A percentile compares a stretch with the other conserved stretches of the same genome.
These are phyloP conservation scores for Drosophila kurseongensis DNA, from an alignment of 1,140 invertebrate genomes.

Conservation along the genomic window DNA sequence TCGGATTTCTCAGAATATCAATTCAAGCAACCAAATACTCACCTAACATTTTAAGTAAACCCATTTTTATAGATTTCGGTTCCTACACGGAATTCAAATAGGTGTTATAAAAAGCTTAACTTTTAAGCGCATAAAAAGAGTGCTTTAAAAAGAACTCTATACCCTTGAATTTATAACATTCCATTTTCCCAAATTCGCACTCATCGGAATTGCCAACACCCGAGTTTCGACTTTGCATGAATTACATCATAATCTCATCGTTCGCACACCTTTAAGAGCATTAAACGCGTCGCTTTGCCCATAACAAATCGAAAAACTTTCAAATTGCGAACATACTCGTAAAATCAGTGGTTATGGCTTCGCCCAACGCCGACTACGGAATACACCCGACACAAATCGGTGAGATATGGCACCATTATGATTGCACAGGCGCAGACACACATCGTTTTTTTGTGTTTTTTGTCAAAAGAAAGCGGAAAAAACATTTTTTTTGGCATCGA, in stretches of 20 bases:
- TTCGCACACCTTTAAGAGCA: conserved; percentile 48
- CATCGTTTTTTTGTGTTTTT: not conserved
- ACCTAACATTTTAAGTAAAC: not conserved
- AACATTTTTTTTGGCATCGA: conserved; percentile 9
- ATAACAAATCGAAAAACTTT: conserved; percentile 54
- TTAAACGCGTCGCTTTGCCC: conserved; percentile 41
- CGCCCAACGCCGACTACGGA: conserved; percentile 16
- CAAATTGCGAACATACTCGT: conserved; percentile 49
- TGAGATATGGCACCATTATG: conserved; percentile 54
- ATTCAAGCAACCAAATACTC: not conserved
- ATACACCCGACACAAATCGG: conserved; percentile 32
- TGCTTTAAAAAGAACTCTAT: not conserved
- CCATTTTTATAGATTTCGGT: not conserved
- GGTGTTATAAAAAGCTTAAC: not conserved
- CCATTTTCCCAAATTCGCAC: conserved; percentile 7
- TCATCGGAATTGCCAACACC: conserved; percentile 30
- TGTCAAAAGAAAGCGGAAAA: conserved; percentile 32
- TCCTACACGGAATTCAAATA: not conserved
- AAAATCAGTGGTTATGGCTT: conserved; percentile 58
- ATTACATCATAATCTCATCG: conserved; percentile 51
- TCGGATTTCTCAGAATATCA: not conserved
- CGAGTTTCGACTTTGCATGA: conserved; percentile 31
- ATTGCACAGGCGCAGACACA: conserved; percentile 45
- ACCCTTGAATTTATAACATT: conserved; percentile 25
- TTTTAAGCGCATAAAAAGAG: not conserved